phyloP scores from a whole-genome alignment of 1,140 invertebrate genomes.

The Dinoponera quadriceps region DNA sequence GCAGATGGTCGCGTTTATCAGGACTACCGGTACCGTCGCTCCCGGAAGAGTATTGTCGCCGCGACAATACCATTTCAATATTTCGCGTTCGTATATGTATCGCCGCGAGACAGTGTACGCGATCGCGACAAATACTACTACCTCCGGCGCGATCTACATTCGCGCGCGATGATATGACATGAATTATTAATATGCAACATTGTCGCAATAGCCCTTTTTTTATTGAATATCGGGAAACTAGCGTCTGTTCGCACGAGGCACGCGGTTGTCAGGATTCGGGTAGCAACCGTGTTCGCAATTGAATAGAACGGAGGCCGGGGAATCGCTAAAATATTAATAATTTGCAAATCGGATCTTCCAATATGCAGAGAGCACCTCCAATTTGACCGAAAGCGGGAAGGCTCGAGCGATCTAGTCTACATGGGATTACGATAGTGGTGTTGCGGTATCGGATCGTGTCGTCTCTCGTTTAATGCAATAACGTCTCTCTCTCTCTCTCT shows the following conservation, averaged over 20 bases:
- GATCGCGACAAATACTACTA: slow-evolving; percentile 21
- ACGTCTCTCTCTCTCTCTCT: no score
- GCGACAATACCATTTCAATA: slow-evolving; percentile 61
- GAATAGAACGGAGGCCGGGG: no score
- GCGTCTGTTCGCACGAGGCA: background rate
- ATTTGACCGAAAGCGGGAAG: background rate
- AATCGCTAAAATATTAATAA: no score
- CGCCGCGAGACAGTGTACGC: background rate
- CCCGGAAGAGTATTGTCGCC: slow-evolving; percentile 54
- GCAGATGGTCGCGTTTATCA: slow-evolving; percentile 51
- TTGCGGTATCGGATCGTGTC: no score
- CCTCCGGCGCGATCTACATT: slow-evolving; percentile 1
- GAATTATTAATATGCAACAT: slow-evolving; percentile 42
- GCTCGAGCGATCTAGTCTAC: background rate
- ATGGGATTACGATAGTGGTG: no score
- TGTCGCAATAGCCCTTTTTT: slow-evolving; percentile 10
- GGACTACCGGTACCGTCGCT: slow-evolving; percentile 27
- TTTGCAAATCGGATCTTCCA: background rate
- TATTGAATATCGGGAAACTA: background rate
- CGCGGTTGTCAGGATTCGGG: no score
- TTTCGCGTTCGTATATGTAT: slow-evolving; percentile 51
- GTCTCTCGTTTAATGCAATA: no score
- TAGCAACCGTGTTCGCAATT: no score
- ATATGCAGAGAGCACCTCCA: background rate
- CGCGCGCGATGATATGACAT: background rate